Conservation (phyloP, 1,140 invertebrate species). For the Leptopilina boulardi region DNA sequence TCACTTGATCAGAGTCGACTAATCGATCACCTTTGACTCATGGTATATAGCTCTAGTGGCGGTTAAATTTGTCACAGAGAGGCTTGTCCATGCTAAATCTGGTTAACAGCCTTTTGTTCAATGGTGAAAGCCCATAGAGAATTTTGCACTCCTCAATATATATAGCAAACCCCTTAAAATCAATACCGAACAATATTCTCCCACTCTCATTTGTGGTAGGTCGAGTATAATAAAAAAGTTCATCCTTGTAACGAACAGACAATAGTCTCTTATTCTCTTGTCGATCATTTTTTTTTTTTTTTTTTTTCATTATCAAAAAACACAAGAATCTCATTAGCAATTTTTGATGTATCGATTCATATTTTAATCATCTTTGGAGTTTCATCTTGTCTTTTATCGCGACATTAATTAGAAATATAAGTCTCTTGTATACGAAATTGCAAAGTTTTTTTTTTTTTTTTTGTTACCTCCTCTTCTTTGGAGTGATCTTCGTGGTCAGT, state of each 20-base stretch:
- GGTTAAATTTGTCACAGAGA: conserved; percentile 25
- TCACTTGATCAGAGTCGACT: neutral
- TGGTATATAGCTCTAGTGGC: neutral
- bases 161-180: conserved; percentile 45
- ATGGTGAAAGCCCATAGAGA: conserved; percentile 1
- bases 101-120: conserved; percentile 13
- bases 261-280: conserved; percentile 7
- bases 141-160: neutral
- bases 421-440: neutral
- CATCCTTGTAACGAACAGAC: neutral
- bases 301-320: neutral
- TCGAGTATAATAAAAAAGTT: conserved; percentile 31
- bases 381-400: too few species aligned
- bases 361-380: too few species aligned
- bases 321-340: neutral
- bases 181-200: conserved; percentile 48
- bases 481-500: conserved; percentile 41
- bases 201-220: conserved; percentile 44
- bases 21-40: conserved; percentile 27
- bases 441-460: neutral
- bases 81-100: neutral
- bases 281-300: neutral
- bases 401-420: neutral
- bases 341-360: conserved; percentile 10
- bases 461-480: neutral